Conservation (phyloP, 2,113 vertebrate genomes). For the Montifringilla adamsi region DNA sequence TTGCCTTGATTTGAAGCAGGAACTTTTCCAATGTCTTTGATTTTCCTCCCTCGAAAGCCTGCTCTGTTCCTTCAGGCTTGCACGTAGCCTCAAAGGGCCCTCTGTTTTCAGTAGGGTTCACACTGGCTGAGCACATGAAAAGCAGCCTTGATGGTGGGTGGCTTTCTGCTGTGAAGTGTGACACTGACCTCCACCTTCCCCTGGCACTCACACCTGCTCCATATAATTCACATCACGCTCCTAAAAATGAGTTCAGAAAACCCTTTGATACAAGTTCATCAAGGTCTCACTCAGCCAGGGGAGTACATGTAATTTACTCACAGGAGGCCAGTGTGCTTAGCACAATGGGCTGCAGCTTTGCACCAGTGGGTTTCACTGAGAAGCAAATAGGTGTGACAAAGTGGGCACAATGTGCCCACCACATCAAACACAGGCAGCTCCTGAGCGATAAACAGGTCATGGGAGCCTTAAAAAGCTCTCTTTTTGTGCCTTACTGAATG, state of each 20-base stretch:
- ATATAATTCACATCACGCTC: conserved; percentile 17
- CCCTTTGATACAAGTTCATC: conserved; percentile 49
- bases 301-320: neutral
- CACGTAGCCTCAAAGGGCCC: neutral
- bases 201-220: conserved; percentile 42
- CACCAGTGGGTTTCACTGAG: neutral
- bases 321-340: neutral
- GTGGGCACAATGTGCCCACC: neutral
- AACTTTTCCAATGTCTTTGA: neutral
- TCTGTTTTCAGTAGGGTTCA: neutral
- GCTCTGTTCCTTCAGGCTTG: neutral
- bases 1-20: conserved; percentile 32
- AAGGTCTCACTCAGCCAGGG: neutral
- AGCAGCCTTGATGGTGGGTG: conserved; percentile 40
- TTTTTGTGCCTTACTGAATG: neutral
- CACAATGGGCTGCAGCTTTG: conserved; percentile 1
- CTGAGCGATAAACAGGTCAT: neutral
- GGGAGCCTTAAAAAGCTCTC: neutral
- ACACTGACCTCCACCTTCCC: conserved; percentile 8
- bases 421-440: conserved; percentile 4
- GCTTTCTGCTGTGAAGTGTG: conserved; percentile 36
- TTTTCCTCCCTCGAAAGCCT: conserved; percentile 1
- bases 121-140: neutral
- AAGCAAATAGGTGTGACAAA: neutral
- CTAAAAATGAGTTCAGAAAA: neutral